phyloP scores from a whole-genome alignment of 2,113 vertebrate genomes.

The Columba janthina region DNA sequence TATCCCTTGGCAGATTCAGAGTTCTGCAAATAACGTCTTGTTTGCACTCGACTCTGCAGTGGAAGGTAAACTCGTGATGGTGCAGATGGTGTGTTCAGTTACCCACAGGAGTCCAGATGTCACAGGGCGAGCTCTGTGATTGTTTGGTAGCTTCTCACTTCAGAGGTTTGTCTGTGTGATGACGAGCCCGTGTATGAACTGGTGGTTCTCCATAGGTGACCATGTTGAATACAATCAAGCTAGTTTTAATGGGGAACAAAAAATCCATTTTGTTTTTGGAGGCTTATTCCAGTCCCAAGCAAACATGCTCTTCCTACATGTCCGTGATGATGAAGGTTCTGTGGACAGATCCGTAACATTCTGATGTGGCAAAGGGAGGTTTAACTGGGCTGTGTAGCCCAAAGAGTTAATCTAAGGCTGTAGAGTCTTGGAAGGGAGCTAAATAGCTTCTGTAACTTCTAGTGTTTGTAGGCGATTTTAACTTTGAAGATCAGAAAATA shows the following conservation, averaged over 20 bases:
- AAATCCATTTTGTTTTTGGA: background rate
- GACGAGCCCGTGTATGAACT: background rate
- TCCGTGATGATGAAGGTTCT: background rate
- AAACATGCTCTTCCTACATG: fast-evolving
- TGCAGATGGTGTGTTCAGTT: no score
- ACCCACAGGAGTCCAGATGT: background rate
- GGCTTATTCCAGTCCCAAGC: background rate
- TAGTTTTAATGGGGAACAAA: background rate
- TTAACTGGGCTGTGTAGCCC: background rate
- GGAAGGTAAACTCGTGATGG: background rate
- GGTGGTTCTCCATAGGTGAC: background rate
- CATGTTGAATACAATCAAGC: background rate
- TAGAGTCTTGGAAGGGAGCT: background rate
- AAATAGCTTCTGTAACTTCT: background rate
- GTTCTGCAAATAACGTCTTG: background rate
- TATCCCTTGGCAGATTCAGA: background rate
- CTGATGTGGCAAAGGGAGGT: background rate
- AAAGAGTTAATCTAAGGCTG: background rate
- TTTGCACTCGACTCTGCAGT: background rate
- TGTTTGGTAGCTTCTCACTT: background rate
- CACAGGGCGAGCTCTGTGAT: background rate
- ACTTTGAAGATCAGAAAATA: background rate
- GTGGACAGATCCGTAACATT: background rate
- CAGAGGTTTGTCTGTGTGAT: background rate
- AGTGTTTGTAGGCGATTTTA: background rate